phyloP scores from a whole-genome alignment of 23 tunicate species.

The Phallusia fumigata region DNA sequence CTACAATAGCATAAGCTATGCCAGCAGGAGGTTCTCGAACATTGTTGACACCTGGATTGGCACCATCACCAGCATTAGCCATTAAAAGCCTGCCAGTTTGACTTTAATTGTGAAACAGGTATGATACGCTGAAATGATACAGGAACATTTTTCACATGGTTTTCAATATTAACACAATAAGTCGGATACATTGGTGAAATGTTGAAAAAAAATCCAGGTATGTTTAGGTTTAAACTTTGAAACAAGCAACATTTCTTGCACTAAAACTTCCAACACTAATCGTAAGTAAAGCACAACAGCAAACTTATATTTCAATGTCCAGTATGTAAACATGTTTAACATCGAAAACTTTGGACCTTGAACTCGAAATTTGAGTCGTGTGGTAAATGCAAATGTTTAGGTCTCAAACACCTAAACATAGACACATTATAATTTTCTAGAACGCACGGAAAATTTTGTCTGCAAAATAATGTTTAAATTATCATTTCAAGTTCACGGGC shows the following conservation, averaged over 20 bases:
- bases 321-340: neutral
- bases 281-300: too few relatives aligned
- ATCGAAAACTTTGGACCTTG: too few relatives aligned
- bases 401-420: too few relatives aligned
- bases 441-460: neutral
- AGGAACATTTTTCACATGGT: too few relatives aligned
- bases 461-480: conserved; percentile 19
- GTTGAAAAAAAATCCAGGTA: too few relatives aligned
- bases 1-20: conserved; percentile 40
- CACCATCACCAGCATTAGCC: conserved; percentile 10
- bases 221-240: neutral
- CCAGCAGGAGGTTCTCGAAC: conserved; percentile 37
- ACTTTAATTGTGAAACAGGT: neutral
- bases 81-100: neutral
- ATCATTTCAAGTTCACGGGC: conserved; percentile 98
- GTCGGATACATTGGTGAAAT: too few relatives aligned
- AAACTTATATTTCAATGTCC: too few relatives aligned
- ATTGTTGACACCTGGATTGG: neutral
- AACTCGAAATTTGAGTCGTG: too few relatives aligned
- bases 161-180: too few relatives aligned
- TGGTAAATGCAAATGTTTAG: too few relatives aligned
- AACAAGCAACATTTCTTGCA: too few relatives aligned
- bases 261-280: too few relatives aligned
- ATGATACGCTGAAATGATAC: neutral
- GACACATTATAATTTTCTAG: neutral